These are phyloP conservation scores for Carcinoscorpius rotundicauda DNA, from an alignment of 1,140 invertebrate genomes.

Conservation along the genomic window DNA sequence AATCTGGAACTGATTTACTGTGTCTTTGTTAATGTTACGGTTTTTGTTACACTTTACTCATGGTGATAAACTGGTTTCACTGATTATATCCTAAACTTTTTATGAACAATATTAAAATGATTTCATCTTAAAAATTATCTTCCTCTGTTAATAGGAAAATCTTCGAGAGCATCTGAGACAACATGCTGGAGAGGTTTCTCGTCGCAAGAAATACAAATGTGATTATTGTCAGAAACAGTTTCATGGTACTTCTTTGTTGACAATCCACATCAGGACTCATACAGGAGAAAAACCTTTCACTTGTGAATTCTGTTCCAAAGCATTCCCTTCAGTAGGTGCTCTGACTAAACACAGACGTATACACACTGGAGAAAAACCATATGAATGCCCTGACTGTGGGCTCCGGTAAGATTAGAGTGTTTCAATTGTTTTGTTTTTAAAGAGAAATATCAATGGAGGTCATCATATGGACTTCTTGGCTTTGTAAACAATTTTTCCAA, in stretches of 20 bases:
- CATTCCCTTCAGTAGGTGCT: conserved; percentile 53
- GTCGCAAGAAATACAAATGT: conserved; percentile 50
- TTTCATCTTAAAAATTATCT: no score
- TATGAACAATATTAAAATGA: no score
- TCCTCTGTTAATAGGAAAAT: conserved; percentile 40
- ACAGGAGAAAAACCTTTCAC: conserved; percentile 50
- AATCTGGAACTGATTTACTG: no score
- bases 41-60: no score
- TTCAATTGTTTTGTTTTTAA: neutral
- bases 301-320: conserved; percentile 52
- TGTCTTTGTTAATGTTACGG: no score
- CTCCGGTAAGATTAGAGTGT: conserved; percentile 5
- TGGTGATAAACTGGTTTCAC: no score
- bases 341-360: conserved; percentile 64
- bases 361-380: conserved; percentile 72
- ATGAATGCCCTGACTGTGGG: conserved; percentile 35
- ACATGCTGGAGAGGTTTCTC: conserved; percentile 51
- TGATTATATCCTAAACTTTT: no score
- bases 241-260: conserved; percentile 48
- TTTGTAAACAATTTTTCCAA: no score
- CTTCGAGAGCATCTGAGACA: conserved; percentile 56
- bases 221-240: conserved; percentile 55
- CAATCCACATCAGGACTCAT: conserved; percentile 54
- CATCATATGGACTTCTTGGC: no score
- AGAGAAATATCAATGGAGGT: no score